Percentiles rank a stretch among this genome's conserved stretches.
These are phyloP conservation scores for Morus bassanus DNA, from an alignment of 2,797 vertebrate genomes.

Conservation along the genomic window DNA sequence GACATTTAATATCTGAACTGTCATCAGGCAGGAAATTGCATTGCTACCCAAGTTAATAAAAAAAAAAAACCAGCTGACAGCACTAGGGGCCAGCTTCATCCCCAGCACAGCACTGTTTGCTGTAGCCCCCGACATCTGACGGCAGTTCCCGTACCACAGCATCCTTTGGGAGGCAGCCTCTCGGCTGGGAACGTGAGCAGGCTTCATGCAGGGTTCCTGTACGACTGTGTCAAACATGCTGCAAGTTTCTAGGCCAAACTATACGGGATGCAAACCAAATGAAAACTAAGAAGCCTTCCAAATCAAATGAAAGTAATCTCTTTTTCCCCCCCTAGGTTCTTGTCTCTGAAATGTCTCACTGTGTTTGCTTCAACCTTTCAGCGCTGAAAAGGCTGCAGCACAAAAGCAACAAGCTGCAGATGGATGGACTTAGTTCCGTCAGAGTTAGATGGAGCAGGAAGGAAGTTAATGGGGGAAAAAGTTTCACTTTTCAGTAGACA, in stretches of 20 bases:
- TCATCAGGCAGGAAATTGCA: neutral
- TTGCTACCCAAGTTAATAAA: neutral
- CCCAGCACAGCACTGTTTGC: neutral
- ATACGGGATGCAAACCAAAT: neutral
- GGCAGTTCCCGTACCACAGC: neutral
- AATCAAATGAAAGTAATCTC: neutral
- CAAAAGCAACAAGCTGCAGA: neutral
- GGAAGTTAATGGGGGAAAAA: neutral
- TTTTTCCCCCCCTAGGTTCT: neutral
- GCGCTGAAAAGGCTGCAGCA: neutral
- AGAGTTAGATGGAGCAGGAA: neutral
- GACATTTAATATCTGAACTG: conserved; percentile 3
- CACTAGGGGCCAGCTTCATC: neutral
- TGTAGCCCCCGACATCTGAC: neutral
- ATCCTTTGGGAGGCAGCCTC: neutral
- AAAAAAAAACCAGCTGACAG: too few relatives aligned
- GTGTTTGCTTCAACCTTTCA: neutral
- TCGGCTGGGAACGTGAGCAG: fast-evolving
- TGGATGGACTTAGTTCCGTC: neutral
- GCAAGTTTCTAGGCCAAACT: neutral
- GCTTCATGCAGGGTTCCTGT: fast-evolving
- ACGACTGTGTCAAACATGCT: neutral
- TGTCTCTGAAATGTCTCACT: neutral
- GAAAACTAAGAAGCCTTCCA: neutral
- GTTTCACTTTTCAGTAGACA: neutral